Conservation (phyloP, 1,140 invertebrate species). For the Belonocnema kinseyi region DNA sequence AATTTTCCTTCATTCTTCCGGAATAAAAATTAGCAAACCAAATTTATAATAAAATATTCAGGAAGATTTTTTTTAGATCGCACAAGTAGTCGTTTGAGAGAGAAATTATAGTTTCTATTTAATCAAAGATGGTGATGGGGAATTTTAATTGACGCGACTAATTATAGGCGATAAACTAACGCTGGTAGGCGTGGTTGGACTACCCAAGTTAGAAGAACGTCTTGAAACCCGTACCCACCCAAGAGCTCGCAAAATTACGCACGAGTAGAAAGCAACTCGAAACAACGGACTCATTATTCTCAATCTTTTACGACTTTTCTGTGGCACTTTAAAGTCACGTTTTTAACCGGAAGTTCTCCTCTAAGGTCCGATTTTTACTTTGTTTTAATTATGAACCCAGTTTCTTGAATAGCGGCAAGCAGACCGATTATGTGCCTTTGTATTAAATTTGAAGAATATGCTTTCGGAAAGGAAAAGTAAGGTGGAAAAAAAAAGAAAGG, state of each 20-base stretch:
- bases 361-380: conserved; percentile 67
- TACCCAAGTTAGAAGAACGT: conserved; percentile 33
- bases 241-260: conserved; percentile 18
- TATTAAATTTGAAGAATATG: conserved; percentile 20
- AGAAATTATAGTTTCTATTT: conserved; percentile 33
- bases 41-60: too few species aligned
- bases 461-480: conserved; percentile 45
- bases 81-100: not conserved
- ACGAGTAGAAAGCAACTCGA: not conserved
- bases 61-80: not conserved
- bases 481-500: conserved; percentile 1
- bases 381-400: conserved; percentile 65
- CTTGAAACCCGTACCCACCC: conserved; percentile 14
- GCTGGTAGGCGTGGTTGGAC: conserved; percentile 38
- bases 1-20: too few species aligned
- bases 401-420: conserved; percentile 49
- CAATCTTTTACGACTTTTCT: conserved; percentile 29
- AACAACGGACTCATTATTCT: not conserved
- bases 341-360: conserved; percentile 57
- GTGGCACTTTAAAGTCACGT: conserved; percentile 63
- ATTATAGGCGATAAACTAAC: conserved; percentile 48
- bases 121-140: conserved; percentile 43
- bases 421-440: conserved; percentile 22
- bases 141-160: conserved; percentile 55
- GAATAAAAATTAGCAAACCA: too few species aligned